These are phyloP conservation scores for Parauchenoglanis ngamensis DNA, from an alignment of 2,797 vertebrate species.

Conservation along the genomic window DNA sequence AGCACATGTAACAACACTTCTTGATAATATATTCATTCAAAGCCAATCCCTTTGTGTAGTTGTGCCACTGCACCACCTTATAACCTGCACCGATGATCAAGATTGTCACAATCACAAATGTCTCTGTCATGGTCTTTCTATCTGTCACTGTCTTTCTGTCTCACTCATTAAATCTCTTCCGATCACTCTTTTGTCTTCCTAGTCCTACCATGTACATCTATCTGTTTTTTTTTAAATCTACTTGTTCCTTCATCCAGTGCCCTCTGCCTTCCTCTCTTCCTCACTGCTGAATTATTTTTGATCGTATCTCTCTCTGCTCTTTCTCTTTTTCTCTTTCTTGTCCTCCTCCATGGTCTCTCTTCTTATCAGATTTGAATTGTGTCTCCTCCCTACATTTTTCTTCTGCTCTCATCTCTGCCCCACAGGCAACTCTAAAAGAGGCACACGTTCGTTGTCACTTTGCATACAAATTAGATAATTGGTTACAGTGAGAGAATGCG, in stretches of 20 bases:
- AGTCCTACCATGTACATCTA: neutral
- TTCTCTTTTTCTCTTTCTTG: neutral
- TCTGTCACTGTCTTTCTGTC: neutral
- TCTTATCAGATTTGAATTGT: conserved; percentile 44
- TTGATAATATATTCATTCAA: neutral
- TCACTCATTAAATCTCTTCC: neutral
- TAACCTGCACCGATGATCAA: neutral
- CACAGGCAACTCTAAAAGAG: conserved; percentile 49
- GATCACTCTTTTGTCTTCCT: neutral
- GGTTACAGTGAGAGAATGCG: conserved; percentile 59
- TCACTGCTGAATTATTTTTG: conserved; percentile 30
- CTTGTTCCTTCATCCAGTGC: neutral
- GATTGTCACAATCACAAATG: neutral
- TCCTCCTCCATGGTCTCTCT: conserved; percentile 25
- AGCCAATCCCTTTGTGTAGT: neutral
- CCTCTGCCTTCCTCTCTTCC: neutral
- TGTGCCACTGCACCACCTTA: neutral
- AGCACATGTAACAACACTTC: neutral
- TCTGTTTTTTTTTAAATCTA: conserved; percentile 25
- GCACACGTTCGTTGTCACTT: conserved; percentile 59
- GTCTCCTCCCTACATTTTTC: conserved; percentile 49
- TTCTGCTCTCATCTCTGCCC: conserved; percentile 43
- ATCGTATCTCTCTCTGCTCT: conserved; percentile 35
- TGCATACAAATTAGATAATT: conserved; percentile 73
- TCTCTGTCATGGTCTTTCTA: neutral